A percentile compares a stretch with the other conserved stretches of the same genome.
These are phyloP conservation scores for Alligator mississippiensis DNA, from an alignment of 2,113 vertebrate genomes.

Conservation along the genomic window DNA sequence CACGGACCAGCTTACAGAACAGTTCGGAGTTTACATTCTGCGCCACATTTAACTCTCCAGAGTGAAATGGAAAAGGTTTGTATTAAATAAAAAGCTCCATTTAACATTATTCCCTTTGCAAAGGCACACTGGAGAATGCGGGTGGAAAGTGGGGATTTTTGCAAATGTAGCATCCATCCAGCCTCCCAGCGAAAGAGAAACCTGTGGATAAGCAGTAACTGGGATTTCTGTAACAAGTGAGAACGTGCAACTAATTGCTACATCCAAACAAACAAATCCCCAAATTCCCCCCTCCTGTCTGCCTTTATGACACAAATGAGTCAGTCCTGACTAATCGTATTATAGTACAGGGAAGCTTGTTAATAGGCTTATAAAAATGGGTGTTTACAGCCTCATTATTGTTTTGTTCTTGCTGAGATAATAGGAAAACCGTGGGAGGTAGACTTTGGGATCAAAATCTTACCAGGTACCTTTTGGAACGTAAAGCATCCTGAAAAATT, in stretches of 20 bases:
- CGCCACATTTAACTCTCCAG: slow-evolving; percentile 66
- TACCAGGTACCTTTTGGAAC: neutral
- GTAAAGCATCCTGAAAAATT: neutral
- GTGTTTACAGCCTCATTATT: slow-evolving; percentile 49
- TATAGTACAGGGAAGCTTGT: slow-evolving; percentile 44
- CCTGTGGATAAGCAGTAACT: slow-evolving; percentile 60
- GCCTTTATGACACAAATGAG: slow-evolving; percentile 73
- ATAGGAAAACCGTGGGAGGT: slow-evolving; percentile 2
- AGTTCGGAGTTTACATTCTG: slow-evolving; percentile 64
- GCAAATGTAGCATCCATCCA: slow-evolving; percentile 64
- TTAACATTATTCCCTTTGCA: slow-evolving; percentile 75
- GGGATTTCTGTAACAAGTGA: slow-evolving; percentile 58
- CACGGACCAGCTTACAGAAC: slow-evolving; percentile 29
- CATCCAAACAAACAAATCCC: slow-evolving; percentile 68
- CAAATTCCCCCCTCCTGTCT: slow-evolving; percentile 43
- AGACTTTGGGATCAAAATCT: neutral
- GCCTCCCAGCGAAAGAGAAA: slow-evolving; percentile 65
- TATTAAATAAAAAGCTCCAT: slow-evolving; percentile 78
- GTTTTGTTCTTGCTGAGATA: slow-evolving; percentile 40
- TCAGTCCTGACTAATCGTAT: slow-evolving; percentile 72
- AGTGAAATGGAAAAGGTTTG: slow-evolving; percentile 66
- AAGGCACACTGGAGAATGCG: slow-evolving; percentile 55
- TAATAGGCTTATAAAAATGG: slow-evolving; percentile 58
- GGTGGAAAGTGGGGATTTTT: slow-evolving; percentile 60
- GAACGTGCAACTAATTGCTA: slow-evolving; percentile 66